Conservation (phyloP, 2,113 vertebrate species). For the Enhydra lutris region DNA sequence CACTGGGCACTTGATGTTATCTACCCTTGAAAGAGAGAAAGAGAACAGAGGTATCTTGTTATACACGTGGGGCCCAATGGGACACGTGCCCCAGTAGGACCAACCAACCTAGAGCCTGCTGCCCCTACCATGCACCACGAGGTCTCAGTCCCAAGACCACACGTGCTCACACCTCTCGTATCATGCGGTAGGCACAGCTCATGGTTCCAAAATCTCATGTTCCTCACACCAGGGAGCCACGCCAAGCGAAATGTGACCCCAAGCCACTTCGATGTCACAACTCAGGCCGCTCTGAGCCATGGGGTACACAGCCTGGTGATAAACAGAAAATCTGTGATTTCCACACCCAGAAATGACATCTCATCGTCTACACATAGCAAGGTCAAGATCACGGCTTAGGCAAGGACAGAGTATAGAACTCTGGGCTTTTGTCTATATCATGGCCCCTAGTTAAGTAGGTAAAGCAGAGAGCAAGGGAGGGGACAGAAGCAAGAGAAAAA, state of each 20-base stretch:
- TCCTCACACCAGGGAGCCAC: background rate
- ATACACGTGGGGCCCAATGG: background rate
- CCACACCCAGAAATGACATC: background rate
- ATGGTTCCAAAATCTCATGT: background rate
- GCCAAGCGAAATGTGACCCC: background rate
- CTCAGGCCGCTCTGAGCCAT: background rate
- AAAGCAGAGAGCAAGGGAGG: background rate
- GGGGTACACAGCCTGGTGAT: accelerated
- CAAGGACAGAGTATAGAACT: background rate
- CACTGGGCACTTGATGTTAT: background rate
- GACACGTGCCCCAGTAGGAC: background rate
- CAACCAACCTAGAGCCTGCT: background rate
- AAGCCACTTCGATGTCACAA: background rate
- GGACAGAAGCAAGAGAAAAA: background rate
- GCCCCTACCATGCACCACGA: accelerated
- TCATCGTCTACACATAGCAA: background rate
- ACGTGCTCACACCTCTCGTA: background rate
- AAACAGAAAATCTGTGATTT: background rate
- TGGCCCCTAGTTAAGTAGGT: background rate
- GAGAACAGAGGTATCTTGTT: background rate
- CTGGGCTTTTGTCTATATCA: background rate
- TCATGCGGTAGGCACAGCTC: background rate
- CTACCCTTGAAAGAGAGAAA: background rate
- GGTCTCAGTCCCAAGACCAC: background rate
- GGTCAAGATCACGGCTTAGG: background rate